phyloP scores from a whole-genome alignment of 1,140 invertebrate genomes.

The Leucophenga varia region DNA sequence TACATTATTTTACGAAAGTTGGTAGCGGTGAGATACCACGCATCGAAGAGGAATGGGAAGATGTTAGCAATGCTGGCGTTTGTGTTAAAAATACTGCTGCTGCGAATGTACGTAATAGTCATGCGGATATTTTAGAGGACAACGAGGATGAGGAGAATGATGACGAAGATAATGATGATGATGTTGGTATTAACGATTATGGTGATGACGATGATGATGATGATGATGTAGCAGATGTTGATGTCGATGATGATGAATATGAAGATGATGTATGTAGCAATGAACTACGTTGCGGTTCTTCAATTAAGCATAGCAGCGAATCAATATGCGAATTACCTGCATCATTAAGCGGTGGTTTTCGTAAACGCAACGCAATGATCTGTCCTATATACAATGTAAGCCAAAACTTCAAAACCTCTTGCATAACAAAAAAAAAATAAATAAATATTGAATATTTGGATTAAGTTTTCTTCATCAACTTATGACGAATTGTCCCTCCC shows the following conservation, averaged over 20 bases:
- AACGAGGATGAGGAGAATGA: neutral
- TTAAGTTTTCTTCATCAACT: no score
- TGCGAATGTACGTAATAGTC: slow-evolving; percentile 37
- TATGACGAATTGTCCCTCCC: no score
- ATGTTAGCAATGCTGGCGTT: slow-evolving; percentile 44
- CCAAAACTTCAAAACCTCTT: neutral
- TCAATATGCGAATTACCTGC: slow-evolving; percentile 25
- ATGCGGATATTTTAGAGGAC: slow-evolving; percentile 12
- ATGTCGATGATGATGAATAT: no score
- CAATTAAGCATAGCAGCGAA: slow-evolving; percentile 11
- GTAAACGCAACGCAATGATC: slow-evolving; percentile 60
- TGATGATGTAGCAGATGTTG: no score
- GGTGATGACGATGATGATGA: slow-evolving; percentile 7
- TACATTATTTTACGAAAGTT: slow-evolving; percentile 93
- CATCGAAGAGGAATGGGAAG: slow-evolving; percentile 78
- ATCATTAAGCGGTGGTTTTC: slow-evolving; percentile 24
- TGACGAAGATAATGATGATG: neutral
- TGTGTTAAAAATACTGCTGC: slow-evolving; percentile 1
- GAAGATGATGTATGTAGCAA: slow-evolving; percentile 1
- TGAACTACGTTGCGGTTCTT: slow-evolving; percentile 22
- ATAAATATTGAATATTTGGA: no score
- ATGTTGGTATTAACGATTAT: neutral
- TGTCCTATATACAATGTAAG: slow-evolving; percentile 66
- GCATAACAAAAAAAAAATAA: no score
- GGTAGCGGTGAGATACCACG: slow-evolving; percentile 79